Conservation (phyloP, 2,113 vertebrate species). For the Carassius gibelio region DNA sequence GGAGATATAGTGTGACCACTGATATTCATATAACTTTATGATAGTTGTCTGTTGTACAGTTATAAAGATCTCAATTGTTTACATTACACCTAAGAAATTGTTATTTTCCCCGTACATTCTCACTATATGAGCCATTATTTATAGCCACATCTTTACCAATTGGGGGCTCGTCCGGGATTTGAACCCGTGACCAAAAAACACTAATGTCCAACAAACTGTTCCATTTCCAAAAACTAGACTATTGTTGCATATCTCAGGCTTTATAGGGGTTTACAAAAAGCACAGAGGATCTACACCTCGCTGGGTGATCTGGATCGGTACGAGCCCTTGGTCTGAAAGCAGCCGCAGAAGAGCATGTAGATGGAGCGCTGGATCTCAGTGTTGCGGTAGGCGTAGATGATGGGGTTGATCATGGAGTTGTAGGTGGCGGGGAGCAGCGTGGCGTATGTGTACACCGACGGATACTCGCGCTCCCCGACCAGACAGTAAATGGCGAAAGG, state of each 20-base stretch:
- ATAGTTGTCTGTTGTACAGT: not conserved
- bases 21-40: not conserved
- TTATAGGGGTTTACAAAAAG: not conserved
- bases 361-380: conserved; percentile 94
- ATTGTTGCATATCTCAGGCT: not conserved
- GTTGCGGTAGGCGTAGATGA: conserved; percentile 98
- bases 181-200: not conserved
- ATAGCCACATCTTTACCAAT: too few species aligned
- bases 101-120: not conserved
- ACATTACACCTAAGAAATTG: not conserved
- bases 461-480: conserved; percentile 87
- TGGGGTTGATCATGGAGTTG: conserved; percentile 99
- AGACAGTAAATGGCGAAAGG: conserved; percentile 97
- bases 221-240: not conserved
- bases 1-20: not conserved
- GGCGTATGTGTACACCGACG: conserved; percentile 90
- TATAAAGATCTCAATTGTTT: not conserved
- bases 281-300: conserved; percentile 80
- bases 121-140: not conserved
- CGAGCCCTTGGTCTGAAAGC: conserved; percentile 86
- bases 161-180: too few species aligned
- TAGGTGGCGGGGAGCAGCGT: conserved; percentile 95
- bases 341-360: conserved; percentile 91
- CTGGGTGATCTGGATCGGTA: conserved; percentile 95
- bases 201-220: not conserved